Percentiles rank a stretch among this genome's conserved stretches.
These are phyloP conservation scores for Nycticryphes semicollaris DNA, from an alignment of 2,113 vertebrate species.

Conservation along the genomic window DNA sequence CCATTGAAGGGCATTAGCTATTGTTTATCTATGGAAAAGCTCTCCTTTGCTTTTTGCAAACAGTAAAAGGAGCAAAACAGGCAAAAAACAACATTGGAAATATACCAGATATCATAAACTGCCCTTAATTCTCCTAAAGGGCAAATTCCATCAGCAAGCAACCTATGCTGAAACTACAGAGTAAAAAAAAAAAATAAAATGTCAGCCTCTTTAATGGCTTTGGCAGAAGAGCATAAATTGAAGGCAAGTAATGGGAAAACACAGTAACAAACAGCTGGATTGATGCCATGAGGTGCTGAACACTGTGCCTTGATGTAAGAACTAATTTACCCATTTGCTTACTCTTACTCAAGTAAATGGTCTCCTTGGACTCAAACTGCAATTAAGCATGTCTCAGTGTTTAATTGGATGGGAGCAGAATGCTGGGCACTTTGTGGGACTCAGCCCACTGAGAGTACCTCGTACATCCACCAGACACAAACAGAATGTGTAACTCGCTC, in stretches of 20 bases:
- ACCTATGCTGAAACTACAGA: slow-evolving; percentile 22
- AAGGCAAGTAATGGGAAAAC: slow-evolving; percentile 26
- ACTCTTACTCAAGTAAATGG: slow-evolving; percentile 37
- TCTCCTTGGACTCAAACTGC: slow-evolving; percentile 23
- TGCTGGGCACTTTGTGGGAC: background rate
- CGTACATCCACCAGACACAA: background rate
- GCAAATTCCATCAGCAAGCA: background rate
- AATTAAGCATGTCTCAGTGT: background rate
- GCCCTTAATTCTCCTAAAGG: background rate
- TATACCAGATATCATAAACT: background rate
- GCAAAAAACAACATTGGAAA: background rate
- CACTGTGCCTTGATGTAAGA: background rate
- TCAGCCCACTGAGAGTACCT: background rate
- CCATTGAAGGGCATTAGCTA: background rate
- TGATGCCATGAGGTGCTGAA: slow-evolving; percentile 22
- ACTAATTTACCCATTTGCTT: slow-evolving; percentile 41
- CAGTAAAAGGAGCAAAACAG: background rate
- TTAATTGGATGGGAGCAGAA: slow-evolving; percentile 33
- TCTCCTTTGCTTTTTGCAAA: background rate
- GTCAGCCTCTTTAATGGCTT: background rate
- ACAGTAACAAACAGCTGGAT: slow-evolving; percentile 19
- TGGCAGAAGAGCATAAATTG: slow-evolving; percentile 17
- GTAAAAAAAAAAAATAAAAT: slow-evolving; percentile 31
- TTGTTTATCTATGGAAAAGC: background rate
- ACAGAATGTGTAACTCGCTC: background rate